Conservation (phyloP, 2,113 vertebrate genomes). For the Marmota flaviventris region DNA sequence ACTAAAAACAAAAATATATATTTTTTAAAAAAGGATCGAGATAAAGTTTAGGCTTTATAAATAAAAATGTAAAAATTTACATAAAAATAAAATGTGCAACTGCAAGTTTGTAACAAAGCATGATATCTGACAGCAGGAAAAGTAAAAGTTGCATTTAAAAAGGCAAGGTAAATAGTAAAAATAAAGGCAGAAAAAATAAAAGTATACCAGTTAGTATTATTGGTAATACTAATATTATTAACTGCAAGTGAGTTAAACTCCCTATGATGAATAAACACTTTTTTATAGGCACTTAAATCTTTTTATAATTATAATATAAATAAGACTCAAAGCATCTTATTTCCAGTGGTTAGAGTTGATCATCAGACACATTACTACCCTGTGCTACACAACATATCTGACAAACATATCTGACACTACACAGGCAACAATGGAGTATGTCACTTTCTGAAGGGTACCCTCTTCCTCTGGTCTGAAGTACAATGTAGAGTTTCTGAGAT, state of each 20-base stretch:
- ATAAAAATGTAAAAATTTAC: conserved; percentile 5
- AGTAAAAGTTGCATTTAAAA: not conserved
- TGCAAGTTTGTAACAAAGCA: not conserved
- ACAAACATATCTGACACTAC: not conserved
- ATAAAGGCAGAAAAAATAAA: not conserved
- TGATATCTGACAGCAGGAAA: not conserved
- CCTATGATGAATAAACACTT: not conserved
- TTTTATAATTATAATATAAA: not conserved
- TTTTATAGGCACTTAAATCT: not conserved
- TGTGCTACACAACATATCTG: not conserved
- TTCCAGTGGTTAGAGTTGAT: not conserved
- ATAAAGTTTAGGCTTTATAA: not conserved
- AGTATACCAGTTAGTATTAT: not conserved
- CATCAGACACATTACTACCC: not conserved
- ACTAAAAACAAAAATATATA: too few relatives aligned
- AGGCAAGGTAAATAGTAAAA: not conserved
- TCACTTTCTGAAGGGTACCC: not conserved
- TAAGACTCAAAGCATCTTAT: not conserved
- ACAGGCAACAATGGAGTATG: not conserved
- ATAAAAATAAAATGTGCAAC: not conserved
- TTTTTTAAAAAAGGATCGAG: not conserved
- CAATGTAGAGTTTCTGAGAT: not conserved
- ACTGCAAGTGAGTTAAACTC: not conserved
- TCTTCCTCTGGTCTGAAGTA: not conserved
- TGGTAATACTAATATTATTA: not conserved